phyloP scores from a whole-genome alignment of 2,113 vertebrate genomes.

The Progne subis region DNA sequence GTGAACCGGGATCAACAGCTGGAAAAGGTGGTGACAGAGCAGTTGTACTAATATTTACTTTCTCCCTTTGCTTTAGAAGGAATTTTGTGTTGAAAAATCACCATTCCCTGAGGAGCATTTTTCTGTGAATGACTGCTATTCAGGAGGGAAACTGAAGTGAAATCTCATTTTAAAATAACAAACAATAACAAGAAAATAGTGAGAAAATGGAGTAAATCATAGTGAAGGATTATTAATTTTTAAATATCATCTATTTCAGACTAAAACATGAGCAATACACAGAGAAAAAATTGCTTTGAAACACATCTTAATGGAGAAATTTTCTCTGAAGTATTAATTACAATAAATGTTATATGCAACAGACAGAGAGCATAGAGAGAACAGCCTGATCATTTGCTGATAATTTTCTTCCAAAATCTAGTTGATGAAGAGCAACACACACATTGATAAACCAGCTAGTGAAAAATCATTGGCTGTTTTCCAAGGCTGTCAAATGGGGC shows the following conservation, averaged over 20 bases:
- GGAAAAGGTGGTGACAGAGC: neutral
- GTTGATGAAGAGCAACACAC: neutral
- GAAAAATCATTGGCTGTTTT: neutral
- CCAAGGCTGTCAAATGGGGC: neutral
- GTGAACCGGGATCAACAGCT: neutral
- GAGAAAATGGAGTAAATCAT: neutral
- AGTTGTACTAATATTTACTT: neutral
- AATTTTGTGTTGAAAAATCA: neutral
- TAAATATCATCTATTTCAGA: neutral
- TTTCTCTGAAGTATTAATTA: neutral
- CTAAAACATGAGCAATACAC: neutral
- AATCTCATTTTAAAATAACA: neutral
- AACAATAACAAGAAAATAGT: neutral
- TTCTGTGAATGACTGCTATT: neutral
- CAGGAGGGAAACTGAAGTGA: neutral
- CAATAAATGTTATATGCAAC: neutral
- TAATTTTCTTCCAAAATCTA: neutral
- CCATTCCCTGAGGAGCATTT: neutral
- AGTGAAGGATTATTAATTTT: neutral
- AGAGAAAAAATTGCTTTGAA: neutral
- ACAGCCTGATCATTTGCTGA: neutral
- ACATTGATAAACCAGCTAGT: neutral
- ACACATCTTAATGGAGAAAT: neutral
- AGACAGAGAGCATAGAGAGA: neutral
- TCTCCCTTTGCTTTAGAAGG: neutral